These are phyloP conservation scores for Philopedon plagiatum DNA, from an alignment of 2,888 invertebrate species.

Conservation along the genomic window DNA sequence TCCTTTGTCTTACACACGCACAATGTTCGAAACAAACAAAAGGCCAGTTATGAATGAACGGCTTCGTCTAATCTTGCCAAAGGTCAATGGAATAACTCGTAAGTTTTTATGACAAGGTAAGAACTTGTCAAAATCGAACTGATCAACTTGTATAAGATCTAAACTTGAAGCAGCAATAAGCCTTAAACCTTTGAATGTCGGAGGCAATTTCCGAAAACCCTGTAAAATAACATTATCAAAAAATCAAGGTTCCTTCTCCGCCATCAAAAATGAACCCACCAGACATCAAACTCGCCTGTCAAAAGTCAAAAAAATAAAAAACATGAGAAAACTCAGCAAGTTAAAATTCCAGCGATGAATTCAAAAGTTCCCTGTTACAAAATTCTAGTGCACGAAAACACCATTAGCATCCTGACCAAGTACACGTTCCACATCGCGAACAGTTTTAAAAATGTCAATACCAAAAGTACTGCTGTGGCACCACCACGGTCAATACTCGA, in stretches of 20 bases:
- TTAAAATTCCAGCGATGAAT: conserved; percentile 46
- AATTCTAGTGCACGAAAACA: conserved; percentile 56
- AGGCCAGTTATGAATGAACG: too few species aligned
- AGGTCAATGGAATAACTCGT: too few species aligned
- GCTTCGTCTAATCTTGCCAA: too few species aligned
- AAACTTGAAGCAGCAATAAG: too few species aligned
- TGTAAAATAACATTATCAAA: background rate
- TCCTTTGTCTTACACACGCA: too few species aligned
- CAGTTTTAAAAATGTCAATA: conserved; percentile 25
- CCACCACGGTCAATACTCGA: conserved; percentile 40
- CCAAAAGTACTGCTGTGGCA: conserved; percentile 26
- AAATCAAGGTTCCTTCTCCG: background rate
- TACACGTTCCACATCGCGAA: conserved; percentile 47
- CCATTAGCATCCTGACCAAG: conserved; percentile 54
- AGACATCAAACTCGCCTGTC: conserved; percentile 33
- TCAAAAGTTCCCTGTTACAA: conserved; percentile 46
- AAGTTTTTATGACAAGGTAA: too few species aligned
- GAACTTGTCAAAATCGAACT: too few species aligned
- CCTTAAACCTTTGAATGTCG: too few species aligned
- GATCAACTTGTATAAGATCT: too few species aligned
- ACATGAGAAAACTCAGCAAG: conserved; percentile 47
- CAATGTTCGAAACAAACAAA: too few species aligned
- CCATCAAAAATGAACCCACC: conserved; percentile 11
- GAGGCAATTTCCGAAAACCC: too few species aligned
- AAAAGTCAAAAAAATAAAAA: conserved; percentile 32